These are phyloP conservation scores for Oophaga sylvatica DNA, from an alignment of 2,797 vertebrate genomes.

Conservation along the genomic window DNA sequence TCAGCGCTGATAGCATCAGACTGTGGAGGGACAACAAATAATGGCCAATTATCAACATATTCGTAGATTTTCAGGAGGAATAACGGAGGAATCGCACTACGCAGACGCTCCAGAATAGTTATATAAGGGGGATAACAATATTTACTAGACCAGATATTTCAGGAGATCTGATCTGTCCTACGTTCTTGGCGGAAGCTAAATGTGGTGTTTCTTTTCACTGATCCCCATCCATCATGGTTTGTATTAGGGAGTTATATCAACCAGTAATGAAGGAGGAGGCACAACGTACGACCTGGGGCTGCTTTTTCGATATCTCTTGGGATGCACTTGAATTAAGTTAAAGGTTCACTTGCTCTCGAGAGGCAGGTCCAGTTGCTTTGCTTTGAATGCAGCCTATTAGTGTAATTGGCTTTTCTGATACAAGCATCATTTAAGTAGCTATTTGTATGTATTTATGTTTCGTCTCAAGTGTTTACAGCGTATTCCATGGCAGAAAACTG, in stretches of 20 bases:
- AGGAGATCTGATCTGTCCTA: too few species aligned
- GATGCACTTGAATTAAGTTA: constrained; percentile 26
- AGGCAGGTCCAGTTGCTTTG: constrained; percentile 15
- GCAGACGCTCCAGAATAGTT: too few species aligned
- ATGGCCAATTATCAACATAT: too few species aligned
- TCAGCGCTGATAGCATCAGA: too few species aligned
- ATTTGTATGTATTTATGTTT: constrained; percentile 28
- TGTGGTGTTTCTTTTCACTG: neutral
- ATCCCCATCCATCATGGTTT: neutral
- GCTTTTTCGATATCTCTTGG: neutral
- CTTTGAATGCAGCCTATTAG: constrained; percentile 28
- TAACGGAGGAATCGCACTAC: too few species aligned
- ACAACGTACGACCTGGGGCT: neutral
- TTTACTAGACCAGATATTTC: too few species aligned
- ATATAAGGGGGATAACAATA: too few species aligned
- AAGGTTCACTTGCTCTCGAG: neutral
- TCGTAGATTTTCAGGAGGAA: too few species aligned
- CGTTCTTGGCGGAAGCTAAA: neutral
- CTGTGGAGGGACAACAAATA: too few species aligned
- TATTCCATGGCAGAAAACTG: neutral
- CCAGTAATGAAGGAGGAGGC: neutral
- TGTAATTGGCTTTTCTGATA: constrained; percentile 16
- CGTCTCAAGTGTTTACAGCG: neutral
- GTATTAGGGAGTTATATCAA: neutral
- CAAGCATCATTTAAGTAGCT: neutral